phyloP scores from a whole-genome alignment of 2,113 vertebrate species.

The Carassius auratus region DNA sequence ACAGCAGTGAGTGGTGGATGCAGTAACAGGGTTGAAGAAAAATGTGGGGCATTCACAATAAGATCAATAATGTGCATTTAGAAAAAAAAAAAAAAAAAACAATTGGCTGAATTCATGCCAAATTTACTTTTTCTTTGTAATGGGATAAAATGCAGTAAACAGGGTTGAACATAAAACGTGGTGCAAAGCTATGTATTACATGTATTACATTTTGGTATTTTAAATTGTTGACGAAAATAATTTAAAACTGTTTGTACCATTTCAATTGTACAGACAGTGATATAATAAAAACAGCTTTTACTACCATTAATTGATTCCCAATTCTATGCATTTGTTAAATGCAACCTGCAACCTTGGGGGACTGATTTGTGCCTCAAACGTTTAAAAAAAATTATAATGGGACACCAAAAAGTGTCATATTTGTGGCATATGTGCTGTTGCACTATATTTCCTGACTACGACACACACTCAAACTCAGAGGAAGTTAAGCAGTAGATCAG shows the following conservation, averaged over 20 bases:
- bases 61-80: too few relatives aligned
- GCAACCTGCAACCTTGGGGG: background rate
- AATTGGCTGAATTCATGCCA: too few relatives aligned
- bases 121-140: background rate
- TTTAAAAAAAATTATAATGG: background rate
- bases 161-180: background rate
- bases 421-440: background rate
- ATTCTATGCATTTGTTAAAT: background rate
- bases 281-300: background rate
- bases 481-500: conserved; percentile 49
- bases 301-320: background rate
- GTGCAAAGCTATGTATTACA: background rate
- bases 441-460: conserved; percentile 8
- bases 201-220: background rate
- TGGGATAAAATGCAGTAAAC: background rate
- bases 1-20: too few relatives aligned
- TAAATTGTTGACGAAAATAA: background rate
- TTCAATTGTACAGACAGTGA: background rate
- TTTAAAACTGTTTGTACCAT: background rate
- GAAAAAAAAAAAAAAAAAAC: too few relatives aligned
- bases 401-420: background rate
- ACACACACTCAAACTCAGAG: conserved; percentile 26
- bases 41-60: too few relatives aligned
- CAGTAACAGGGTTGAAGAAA: too few relatives aligned
- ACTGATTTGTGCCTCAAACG: background rate